Percentiles rank a stretch among this genome's conserved stretches.
Evolutionary conservation across 2,113 vertebrate species (phyloP).

Genomic region (Poecile atricapillus): DNA sequence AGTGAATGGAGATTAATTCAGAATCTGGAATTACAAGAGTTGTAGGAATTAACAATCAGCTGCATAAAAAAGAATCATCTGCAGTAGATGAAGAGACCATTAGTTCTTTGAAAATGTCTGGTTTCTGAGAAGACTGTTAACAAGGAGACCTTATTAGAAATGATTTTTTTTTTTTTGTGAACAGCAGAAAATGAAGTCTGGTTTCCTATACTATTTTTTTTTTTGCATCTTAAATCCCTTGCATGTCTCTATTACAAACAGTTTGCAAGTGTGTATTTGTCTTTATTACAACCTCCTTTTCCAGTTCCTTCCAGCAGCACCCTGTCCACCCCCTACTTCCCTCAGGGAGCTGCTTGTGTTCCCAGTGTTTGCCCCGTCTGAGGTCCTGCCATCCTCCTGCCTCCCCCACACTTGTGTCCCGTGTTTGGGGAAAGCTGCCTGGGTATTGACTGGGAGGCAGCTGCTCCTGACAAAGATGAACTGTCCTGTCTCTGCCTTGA

Average conservation of each 20-base stretch:
- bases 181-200: neutral
- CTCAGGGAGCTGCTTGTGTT: neutral
- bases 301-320: neutral
- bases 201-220: neutral
- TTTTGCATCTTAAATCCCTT: neutral
- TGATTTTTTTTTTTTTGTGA: neutral
- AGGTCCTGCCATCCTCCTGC: neutral
- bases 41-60: conserved; percentile 39
- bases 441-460: neutral
- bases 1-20: conserved; percentile 27
- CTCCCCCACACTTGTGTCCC: neutral
- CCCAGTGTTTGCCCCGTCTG: neutral
- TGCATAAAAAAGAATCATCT: conserved; percentile 10
- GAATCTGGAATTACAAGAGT: conserved; percentile 31
- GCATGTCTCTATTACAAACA: neutral
- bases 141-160: neutral
- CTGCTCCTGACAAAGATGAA: neutral
- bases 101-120: conserved; percentile 23
- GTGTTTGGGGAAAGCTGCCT: neutral
- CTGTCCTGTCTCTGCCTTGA: neutral
- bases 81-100: conserved; percentile 9
- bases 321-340: rapidly evolving
- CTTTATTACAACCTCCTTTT: neutral
- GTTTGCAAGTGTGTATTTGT: rapidly evolving
- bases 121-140: neutral